Evolutionary conservation across 2,113 vertebrate species (phyloP).

Genomic region (Scortum barcoo): DNA sequence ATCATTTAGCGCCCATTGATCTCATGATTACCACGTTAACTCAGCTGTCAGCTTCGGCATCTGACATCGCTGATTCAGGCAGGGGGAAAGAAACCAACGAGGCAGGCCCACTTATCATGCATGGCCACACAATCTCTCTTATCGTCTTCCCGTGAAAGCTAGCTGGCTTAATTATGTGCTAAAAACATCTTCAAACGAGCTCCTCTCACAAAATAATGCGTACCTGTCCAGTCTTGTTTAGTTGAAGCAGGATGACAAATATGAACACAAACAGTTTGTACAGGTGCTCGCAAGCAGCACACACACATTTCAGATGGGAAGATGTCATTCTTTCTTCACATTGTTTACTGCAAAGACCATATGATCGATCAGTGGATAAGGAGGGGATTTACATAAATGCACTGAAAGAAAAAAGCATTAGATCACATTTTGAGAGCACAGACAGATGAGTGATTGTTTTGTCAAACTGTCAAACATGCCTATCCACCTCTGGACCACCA

Average conservation of each 20-base stretch:
- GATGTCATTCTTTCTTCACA: not conserved
- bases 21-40: slow-evolving; percentile 76
- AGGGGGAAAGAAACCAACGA: slow-evolving; percentile 42
- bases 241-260: slow-evolving; percentile 24
- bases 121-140: slow-evolving; percentile 48
- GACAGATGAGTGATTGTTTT: slow-evolving; percentile 58
- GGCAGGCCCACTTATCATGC: slow-evolving; percentile 67
- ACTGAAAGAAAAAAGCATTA: slow-evolving; percentile 11
- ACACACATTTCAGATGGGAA: not conserved
- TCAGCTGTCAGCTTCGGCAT: slow-evolving; percentile 72
- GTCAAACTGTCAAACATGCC: slow-evolving; percentile 51
- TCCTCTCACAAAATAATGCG: slow-evolving; percentile 35
- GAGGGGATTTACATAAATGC: slow-evolving; percentile 34
- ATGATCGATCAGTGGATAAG: slow-evolving; percentile 43
- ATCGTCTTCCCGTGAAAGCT: slow-evolving; percentile 36
- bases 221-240: slow-evolving; percentile 48
- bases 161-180: slow-evolving; percentile 58
- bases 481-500: slow-evolving; percentile 17
- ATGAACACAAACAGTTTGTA: not conserved
- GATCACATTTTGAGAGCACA: slow-evolving; percentile 33
- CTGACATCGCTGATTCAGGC: slow-evolving; percentile 61
- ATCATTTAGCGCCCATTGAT: slow-evolving; percentile 71
- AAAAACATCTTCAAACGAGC: slow-evolving; percentile 36
- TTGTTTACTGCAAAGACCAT: slow-evolving; percentile 16
- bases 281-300: not conserved